Conservation (phyloP, 2,113 vertebrate species). For the Accipiter virgatus region DNA sequence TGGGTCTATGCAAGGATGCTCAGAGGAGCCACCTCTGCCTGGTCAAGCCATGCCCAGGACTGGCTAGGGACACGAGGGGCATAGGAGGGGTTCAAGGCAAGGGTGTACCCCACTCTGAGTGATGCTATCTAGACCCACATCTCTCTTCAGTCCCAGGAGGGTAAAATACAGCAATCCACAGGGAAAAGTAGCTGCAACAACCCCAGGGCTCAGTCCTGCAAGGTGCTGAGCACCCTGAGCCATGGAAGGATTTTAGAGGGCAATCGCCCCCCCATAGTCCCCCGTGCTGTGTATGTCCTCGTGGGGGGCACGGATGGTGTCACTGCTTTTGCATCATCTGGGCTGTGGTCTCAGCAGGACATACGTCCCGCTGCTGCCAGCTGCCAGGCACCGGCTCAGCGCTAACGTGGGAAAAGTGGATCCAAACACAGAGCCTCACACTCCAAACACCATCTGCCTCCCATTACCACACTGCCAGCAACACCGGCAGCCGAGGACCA, state of each 20-base stretch:
- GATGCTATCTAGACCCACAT: background rate
- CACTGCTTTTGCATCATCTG: background rate
- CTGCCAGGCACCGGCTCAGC: background rate
- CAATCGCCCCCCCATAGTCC: fast-evolving
- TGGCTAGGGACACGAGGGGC: background rate
- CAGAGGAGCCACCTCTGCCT: background rate
- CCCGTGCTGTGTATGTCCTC: fast-evolving
- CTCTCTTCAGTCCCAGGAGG: background rate
- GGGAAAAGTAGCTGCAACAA: background rate
- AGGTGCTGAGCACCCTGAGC: background rate
- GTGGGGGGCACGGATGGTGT: fast-evolving
- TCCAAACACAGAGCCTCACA: background rate
- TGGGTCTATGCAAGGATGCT: background rate
- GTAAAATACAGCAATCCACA: background rate
- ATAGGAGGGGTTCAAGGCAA: background rate
- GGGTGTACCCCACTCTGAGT: background rate
- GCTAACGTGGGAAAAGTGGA: background rate
- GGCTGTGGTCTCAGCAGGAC: background rate
- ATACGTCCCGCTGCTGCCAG: fast-evolving
- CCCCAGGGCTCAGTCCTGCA: background rate
- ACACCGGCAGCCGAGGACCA: background rate
- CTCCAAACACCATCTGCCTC: background rate
- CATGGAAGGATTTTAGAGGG: background rate
- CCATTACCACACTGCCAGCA: background rate
- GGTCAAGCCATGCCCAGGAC: background rate